Evolutionary conservation across 2,113 vertebrate genomes (phyloP), one percentile per base, ranked within the genome.

Genomic region (Neolamprologus ventralis): DNA sequence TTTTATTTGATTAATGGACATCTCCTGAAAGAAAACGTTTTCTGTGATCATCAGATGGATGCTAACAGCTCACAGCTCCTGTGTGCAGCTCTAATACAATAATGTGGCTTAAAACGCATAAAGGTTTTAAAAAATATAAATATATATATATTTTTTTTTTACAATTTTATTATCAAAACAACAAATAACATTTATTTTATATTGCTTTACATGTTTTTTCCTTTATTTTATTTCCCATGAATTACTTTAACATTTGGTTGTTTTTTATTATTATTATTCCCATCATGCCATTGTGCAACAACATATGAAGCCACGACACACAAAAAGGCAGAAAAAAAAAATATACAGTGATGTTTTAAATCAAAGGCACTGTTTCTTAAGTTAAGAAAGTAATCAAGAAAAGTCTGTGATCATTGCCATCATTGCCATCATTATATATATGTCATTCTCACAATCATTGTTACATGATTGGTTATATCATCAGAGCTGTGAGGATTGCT

Each of bases 151-250:
- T 54, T 2, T 2, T 3, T 4, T 80, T 91, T 88, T 88, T 28
- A 87, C 51, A 85, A 71, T 95, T 96, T 96, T 96, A 96, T 96
- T 96, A 96, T 88, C 91, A 97, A 96, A 95, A 93, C 83, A 86
- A 91, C 33, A 90, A 31, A 85, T 80, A 10, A 92, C 47, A 92
- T 91, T 81, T 81, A 57, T 88, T 84, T 92, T n/a, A 83, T 49
- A 89, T 86, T 60, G 65, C 54, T 92, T 83, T 91, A 91, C 87
- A 89, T 83, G 4, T 82, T 13, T 55, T 88, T 90, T 45, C 71
- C 90, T 28, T 91, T 86, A 54, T 83, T 88, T 60, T 88, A 90
- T 89, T 65, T n/a, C 86, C 7, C 17, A 68, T 57, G 42, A 71
- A 26, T 71, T 55, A 78, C 26, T 51, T 78, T 51, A n/a, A 51